Evolutionary conservation across 2,888 invertebrate genomes (phyloP).

Genomic region (Melieria crassipennis): DNA sequence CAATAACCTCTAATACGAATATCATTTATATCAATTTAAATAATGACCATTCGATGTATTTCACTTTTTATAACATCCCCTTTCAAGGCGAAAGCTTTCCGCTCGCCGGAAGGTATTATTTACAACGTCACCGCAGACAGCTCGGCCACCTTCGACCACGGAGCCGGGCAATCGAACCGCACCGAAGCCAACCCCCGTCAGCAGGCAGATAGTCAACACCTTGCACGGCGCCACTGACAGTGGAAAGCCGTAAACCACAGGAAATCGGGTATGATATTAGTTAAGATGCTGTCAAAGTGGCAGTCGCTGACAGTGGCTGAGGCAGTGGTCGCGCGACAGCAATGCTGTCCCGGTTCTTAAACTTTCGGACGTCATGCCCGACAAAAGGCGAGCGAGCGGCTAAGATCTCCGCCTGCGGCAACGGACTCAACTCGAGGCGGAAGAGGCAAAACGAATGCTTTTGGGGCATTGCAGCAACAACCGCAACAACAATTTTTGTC

Average conservation of each 20-base stretch:
- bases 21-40: conserved; percentile 62
- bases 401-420: too few species aligned
- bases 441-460: not conserved
- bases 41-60: conserved; percentile 55
- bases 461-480: not conserved
- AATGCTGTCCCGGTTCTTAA: too few species aligned
- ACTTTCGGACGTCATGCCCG: too few species aligned
- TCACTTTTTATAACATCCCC: not conserved
- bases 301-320: conserved; percentile 36
- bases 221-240: conserved; percentile 48
- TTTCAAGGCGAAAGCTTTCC: not conserved
- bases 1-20: conserved; percentile 36
- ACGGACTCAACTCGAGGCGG: too few species aligned
- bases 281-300: conserved; percentile 60
- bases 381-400: too few species aligned
- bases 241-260: conserved; percentile 61
- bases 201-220: conserved; percentile 24
- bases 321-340: not conserved
- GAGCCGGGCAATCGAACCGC: not conserved
- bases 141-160: conserved; percentile 5
- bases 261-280: conserved; percentile 61
- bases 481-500: not conserved
- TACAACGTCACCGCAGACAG: not conserved
- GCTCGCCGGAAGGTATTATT: not conserved
- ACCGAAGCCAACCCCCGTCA: conserved; percentile 21